Base-by-base conservation (phyloP, 2,888 invertebrate genomes). In the Nephrotoma appendiculata region DNA sequence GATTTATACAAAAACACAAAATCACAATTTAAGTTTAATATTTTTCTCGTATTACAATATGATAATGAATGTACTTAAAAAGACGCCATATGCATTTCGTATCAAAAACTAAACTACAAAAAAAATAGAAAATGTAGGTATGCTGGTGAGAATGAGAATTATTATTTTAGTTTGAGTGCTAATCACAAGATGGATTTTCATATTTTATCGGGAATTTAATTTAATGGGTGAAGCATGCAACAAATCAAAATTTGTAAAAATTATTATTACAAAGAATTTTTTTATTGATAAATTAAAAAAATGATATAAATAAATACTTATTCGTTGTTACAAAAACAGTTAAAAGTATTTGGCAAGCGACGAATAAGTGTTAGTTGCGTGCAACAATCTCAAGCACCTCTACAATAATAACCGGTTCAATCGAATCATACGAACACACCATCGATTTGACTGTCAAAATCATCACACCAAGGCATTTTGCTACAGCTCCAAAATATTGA, bases 1-100 rank as follows among this genome's bases (percentile, higher is more conserved):
- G 87, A 88, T 88, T 88, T 88, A 89, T 90, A 88, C 89, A 89
- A 89, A 90, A 90, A 89, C 89, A 89, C 89, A 90, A 90, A 90
- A 90, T 89, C 89, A 90, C 90, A 90, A 90, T 43, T 87, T 71
- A 84, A 84, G 6, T 84, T 84, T 84, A 84, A 84, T 42, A 84
- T 42, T 84, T 84, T 84, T 42, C 84, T 84, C 43, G 84, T 57
- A 71, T 42, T 84, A 85, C n/a, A 87, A 85, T 71, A 85, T 45
- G 85, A 86, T 85, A 87, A 43, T 86, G 84, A 87, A 41, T 86
- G 86, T 86, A 86, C 83, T 83, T 87, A 86, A 86, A 87, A 83
- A 87, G 86, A 87, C 87, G 87, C 87, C 87, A 87, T 87, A 83
- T 87, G 87, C 86, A 87, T 86, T 52, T 86, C 41, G 52, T 71